These are phyloP conservation scores for Drosophila yooni DNA, from an alignment of 2,888 invertebrate genomes.

Conservation along the genomic window DNA sequence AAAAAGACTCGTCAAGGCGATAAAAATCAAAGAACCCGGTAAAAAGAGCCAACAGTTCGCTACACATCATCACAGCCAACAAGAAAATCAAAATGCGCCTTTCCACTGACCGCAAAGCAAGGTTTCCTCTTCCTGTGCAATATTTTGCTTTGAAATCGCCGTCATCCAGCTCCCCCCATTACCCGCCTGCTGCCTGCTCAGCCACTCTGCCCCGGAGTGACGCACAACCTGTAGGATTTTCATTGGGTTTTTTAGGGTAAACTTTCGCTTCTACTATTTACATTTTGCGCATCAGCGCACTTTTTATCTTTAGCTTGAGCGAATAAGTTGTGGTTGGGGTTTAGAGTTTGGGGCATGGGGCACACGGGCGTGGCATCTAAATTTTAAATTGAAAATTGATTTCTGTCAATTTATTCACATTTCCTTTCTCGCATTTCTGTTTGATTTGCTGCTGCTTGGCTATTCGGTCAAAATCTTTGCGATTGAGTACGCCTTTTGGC, in stretches of 20 bases:
- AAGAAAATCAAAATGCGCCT: constrained; percentile 24
- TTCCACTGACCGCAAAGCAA: constrained; percentile 64
- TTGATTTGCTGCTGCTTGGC: constrained; percentile 47
- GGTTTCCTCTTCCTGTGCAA: constrained; percentile 35
- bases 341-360: not conserved
- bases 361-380: constrained; percentile 50
- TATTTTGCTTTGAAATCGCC: constrained; percentile 69
- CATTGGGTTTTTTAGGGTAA: constrained; percentile 52
- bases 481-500: constrained; percentile 53
- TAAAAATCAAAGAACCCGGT: constrained; percentile 57
- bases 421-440: constrained; percentile 19
- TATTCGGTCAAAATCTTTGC: constrained; percentile 50
- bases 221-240: constrained; percentile 64
- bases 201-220: not conserved
- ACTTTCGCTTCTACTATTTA: constrained; percentile 68
- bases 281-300: constrained; percentile 72
- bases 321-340: constrained; percentile 2
- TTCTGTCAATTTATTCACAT: constrained; percentile 60
- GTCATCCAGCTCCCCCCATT: not conserved
- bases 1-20: constrained; percentile 51
- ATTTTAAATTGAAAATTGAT: constrained; percentile 79
- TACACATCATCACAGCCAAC: constrained; percentile 18
- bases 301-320: constrained; percentile 60
- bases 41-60: constrained; percentile 9
- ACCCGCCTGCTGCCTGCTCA: not conserved